Evolutionary conservation across 2,888 invertebrate species (phyloP), one percentile per base, ranked within the genome.

Genomic region (Euclidia mi): DNA sequence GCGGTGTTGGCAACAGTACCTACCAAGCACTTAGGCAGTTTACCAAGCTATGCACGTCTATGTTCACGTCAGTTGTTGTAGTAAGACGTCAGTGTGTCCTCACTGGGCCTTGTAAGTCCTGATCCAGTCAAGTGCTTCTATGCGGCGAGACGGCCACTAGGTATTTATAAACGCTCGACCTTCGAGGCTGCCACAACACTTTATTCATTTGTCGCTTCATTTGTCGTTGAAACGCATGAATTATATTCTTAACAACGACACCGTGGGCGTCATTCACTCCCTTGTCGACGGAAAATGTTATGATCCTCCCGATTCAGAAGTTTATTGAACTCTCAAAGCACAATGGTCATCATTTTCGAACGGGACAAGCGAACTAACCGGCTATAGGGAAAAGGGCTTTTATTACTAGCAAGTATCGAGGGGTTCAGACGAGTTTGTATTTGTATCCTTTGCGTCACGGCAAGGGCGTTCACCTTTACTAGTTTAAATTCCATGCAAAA

Each of bases 401-500:
- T 66, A 49, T 32, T 59, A 41, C 43, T 34, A 28, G 28, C 56
- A 32, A 25, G 11, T 43, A 10, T 56, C 58, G 58, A 65, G 48
- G 49, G 48, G 29, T 61, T 51, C 42, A 38, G 64, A 65, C 7
- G 28, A 9, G 46, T 25, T 49, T 41, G 47, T 57, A 56, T 60
- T 34, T 68, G 46, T 66, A 67, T 59, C 59, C 25, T 40, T 41
- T 47, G 59, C 74, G 78, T 80, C 78, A 77, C 65, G 45, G 60
- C 58, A 49, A 82, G 79, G 78, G 70, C 78, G 73, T 80, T 78
- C 71, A 81, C 80, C 82, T 71, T 49, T 40, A 49, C 28, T 25
- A 35, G 34, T 43, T 47, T 46, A 35, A 53, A 56, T 53, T 41
- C 38, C 50, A 48, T 53, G 41, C 50, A 49, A 58, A 53, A 44